Evolutionary conservation across 2,113 vertebrate species (phyloP), one percentile per base, ranked within the genome.

Genomic region (Festucalex cinctus): DNA sequence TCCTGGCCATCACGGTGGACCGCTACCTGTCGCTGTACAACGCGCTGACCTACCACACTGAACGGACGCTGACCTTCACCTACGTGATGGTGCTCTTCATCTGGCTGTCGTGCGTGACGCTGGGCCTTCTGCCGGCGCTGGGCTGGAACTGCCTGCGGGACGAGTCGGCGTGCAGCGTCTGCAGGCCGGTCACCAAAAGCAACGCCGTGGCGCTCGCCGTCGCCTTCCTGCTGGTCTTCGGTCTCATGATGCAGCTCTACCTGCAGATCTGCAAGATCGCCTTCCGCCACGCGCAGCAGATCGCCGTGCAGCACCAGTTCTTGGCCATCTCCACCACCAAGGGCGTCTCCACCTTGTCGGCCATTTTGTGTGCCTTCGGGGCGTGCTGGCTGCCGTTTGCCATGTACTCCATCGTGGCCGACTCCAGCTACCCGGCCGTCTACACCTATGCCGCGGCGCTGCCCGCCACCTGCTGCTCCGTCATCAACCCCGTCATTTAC

Each of bases 211-310:
- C 91, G 28, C 86, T 97, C 58, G 93, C 95, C 10, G 92, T 93
- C 71, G 87, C 92, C 70, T 95, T 95, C 85, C 90, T 97, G 56
- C 91, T 96, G 4, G 92, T 97, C 66, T 95, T 96, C 48, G 94
- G 93, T 28, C 86, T 95, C 51, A 95, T 97, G 92, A 92, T 94
- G 93, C 95, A 96, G 90, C 94, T 97, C 26, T 95, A 97, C 90
- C 91, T 95, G 73, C 95, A 95, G 77, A 97, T 97, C 86, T 96
- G 95, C 90, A 92, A 91, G 77, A 94, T 97, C 61, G 95, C 94
- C 80, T 93, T 94, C 77, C 92, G 94, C 63, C 95, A 97, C 60
- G 95, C 95, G 0, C 95, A 97, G 85, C 95, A 97, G 88, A 97
- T 97, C 20, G 95, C 95, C 5, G 94, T 95, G 79, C 95, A 97